Conservation (phyloP, 2,888 invertebrate species). For the Nudaria mundana region DNA sequence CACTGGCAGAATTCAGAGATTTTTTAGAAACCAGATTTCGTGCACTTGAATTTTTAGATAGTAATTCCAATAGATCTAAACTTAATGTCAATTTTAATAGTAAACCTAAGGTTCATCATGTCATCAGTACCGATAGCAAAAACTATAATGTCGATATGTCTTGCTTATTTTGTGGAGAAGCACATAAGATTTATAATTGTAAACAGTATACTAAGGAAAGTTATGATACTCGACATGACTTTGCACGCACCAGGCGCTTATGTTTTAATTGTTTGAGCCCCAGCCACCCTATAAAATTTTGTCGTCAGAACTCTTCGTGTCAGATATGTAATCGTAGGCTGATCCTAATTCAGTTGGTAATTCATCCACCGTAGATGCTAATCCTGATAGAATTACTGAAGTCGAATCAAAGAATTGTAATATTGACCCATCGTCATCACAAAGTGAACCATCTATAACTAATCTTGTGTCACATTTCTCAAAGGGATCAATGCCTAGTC, state of each 20-base stretch:
- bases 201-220: not conserved
- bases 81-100: not conserved
- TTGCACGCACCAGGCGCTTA: not conserved
- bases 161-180: not conserved
- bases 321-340: conserved; percentile 4
- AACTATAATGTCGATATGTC: not conserved
- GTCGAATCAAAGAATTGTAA: too few species aligned
- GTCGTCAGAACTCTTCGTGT: conserved; percentile 3
- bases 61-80: not conserved
- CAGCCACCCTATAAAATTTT: conserved; percentile 9
- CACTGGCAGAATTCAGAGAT: not conserved
- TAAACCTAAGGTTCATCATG: conserved; percentile 1
- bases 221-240: not conserved
- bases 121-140: not conserved
- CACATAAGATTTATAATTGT: not conserved
- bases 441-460: too few species aligned
- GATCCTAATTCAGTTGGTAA: not conserved
- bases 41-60: not conserved
- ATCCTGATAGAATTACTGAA: too few species aligned
- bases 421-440: too few species aligned
- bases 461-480: too few species aligned
- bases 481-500: too few species aligned
- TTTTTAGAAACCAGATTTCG: not conserved
- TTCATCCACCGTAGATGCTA: not conserved
- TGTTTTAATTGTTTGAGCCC: conserved; percentile 10